Base-by-base conservation (phyloP, 1,140 invertebrate species). In the Drosophila lacteicornis region DNA sequence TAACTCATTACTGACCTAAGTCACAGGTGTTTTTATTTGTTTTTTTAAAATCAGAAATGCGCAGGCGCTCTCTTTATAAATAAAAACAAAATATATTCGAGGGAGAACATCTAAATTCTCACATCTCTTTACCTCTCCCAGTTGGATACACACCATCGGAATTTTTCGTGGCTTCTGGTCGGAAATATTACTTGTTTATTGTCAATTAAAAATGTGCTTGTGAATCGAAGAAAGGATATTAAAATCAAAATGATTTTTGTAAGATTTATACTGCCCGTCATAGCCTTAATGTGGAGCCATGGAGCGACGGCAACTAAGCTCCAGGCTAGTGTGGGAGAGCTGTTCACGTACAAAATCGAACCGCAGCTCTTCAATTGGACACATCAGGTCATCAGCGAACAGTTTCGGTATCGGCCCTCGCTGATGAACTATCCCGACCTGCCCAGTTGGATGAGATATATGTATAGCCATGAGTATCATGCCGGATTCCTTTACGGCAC, bases 391-490 rank as follows among this genome's bases (percentile, higher is more conserved):
- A 88, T 90, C n/a, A 91, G 88, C 49, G 91, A 93, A 61, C 90
- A 93, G 50, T 93, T 92, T 50, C 82, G 91, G 38, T 93, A 93
- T 57, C 58, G 92, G 12, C 80, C 86, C 12, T 86, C 92, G n/a
- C 45, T 93, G 25, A 69, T 84, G 57, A 55, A 68, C 8, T 92
- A 86, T 75, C 97, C 97, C 0, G 97, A 98, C 93, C 93, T 98
- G 49, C 97, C 97, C 2, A 93, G 94, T 11, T 98, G 97, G 97
- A 95, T 98, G 78, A 94, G 96, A 42, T 98, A 97, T 81, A 95
- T 95, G 53, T 97, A 97, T 83, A 97, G 96, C 75, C 94, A 95
- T 47, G 94, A 94, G 61, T 95, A 96, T 80, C 95, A 95, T 75
- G 94, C 94, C 2, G 96, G 96, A 0, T 97, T 96, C 85, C 93